Percentiles rank a stretch among this genome's conserved stretches.
These are phyloP conservation scores for Chaetodon auriga DNA, from an alignment of 2,113 vertebrate genomes.

Conservation along the genomic window DNA sequence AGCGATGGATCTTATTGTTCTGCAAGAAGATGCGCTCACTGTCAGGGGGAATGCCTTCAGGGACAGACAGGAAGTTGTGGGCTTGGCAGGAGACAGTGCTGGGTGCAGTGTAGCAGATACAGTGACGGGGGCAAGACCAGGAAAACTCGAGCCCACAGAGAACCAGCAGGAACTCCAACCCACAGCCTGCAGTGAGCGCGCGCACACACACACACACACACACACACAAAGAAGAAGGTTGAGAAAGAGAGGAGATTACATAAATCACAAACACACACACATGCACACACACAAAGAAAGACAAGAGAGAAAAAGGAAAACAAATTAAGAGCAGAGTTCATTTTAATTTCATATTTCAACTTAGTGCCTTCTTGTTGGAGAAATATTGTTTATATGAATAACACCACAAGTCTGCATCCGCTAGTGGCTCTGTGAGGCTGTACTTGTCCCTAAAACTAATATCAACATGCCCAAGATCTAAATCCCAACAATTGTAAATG, in stretches of 20 bases:
- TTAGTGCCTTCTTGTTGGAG: background rate
- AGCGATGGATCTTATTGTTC: slow-evolving; percentile 95
- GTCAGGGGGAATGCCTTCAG: slow-evolving; percentile 94
- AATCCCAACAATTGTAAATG: too few relatives aligned
- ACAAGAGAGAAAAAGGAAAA: slow-evolving; percentile 26
- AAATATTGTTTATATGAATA: background rate
- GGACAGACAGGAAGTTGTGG: slow-evolving; percentile 94
- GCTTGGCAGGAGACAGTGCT: slow-evolving; percentile 99
- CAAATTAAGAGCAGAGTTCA: slow-evolving; percentile 12
- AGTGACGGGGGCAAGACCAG: slow-evolving; percentile 92
- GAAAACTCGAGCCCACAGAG: slow-evolving; percentile 90
- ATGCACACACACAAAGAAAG: slow-evolving; percentile 10
- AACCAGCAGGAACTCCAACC: slow-evolving; percentile 93
- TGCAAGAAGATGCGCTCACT: slow-evolving; percentile 98
- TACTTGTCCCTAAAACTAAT: too few relatives aligned
- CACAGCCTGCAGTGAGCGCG: slow-evolving; percentile 85
- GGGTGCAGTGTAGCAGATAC: slow-evolving; percentile 95
- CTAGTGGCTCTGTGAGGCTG: too few relatives aligned
- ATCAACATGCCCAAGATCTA: too few relatives aligned
- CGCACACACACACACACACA: slow-evolving; percentile 51
- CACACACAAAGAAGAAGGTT: background rate
- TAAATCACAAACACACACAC: slow-evolving; percentile 1
- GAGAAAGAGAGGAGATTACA: slow-evolving; percentile 5
- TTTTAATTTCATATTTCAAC: slow-evolving; percentile 10
- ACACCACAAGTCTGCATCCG: too few relatives aligned